These are phyloP conservation scores for Opisthograptis luteolata DNA, from an alignment of 2,888 invertebrate genomes.

Conservation along the genomic window DNA sequence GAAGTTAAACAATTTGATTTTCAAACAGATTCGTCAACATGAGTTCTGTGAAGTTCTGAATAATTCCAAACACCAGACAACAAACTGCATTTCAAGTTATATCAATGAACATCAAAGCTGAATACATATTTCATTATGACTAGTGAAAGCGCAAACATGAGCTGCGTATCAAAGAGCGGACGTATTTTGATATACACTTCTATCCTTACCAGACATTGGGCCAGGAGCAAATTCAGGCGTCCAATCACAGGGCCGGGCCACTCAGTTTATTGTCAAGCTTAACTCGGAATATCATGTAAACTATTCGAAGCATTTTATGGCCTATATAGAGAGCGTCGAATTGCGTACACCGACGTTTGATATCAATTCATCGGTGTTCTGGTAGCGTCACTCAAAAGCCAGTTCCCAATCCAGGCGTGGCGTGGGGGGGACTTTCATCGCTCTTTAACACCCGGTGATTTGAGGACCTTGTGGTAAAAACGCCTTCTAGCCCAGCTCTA, in stretches of 20 bases:
- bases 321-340: too few species aligned
- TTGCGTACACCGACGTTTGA: too few species aligned
- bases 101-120: slow-evolving; percentile 34
- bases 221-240: slow-evolving; percentile 5
- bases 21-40: slow-evolving; percentile 4
- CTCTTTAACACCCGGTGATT: too few species aligned
- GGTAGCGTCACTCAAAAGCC: too few species aligned
- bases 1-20: not conserved
- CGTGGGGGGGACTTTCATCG: too few species aligned
- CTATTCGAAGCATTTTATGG: too few species aligned
- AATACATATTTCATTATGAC: slow-evolving; percentile 36
- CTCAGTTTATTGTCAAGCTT: not conserved
- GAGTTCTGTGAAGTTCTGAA: slow-evolving; percentile 1
- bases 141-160: slow-evolving; percentile 36
- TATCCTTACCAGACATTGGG: slow-evolving; percentile 1
- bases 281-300: not conserved
- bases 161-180: slow-evolving; percentile 34
- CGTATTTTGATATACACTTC: slow-evolving; percentile 9
- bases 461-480: too few species aligned
- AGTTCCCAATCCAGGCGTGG: too few species aligned
- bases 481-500: too few species aligned
- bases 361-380: too few species aligned
- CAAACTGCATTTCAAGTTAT: slow-evolving; percentile 25
- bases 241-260: slow-evolving; percentile 1
- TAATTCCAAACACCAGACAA: slow-evolving; percentile 9